These are phyloP conservation scores for Lucilia cuprina DNA, from an alignment of 1,140 invertebrate species.

Conservation along the genomic window DNA sequence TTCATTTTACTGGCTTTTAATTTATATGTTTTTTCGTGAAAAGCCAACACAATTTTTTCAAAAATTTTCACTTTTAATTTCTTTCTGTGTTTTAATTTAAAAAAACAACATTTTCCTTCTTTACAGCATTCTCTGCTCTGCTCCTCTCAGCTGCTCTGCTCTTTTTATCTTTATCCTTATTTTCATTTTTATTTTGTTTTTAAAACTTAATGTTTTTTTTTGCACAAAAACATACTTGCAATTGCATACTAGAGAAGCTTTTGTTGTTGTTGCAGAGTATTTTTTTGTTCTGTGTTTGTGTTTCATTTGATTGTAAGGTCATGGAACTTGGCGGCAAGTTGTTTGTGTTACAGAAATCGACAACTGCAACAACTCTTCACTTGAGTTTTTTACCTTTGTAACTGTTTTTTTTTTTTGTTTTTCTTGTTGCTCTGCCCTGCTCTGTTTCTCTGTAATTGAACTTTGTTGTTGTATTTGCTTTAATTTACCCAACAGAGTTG, in stretches of 20 bases:
- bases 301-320: constrained; percentile 31
- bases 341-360: constrained; percentile 24
- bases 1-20: no score
- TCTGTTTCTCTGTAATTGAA: not conserved
- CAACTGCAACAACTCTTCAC: constrained; percentile 19
- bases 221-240: not conserved
- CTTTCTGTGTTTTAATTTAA: no score
- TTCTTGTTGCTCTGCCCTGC: not conserved
- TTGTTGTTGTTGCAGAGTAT: constrained; percentile 1
- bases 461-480: constrained; percentile 8
- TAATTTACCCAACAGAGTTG: not conserved
- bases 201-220: not conserved
- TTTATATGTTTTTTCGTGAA: no score
- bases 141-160: not conserved
- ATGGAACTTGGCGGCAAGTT: constrained; percentile 31
- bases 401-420: not conserved
- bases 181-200: not conserved
- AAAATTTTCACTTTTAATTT: no score
- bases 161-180: not conserved
- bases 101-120: no score
- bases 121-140: no score
- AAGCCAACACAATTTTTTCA: no score
- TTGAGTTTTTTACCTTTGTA: constrained; percentile 14
- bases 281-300: not conserved
- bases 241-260: constrained; percentile 10